Percentiles rank a stretch among this genome's conserved stretches.
phyloP scores from a whole-genome alignment of 2,113 vertebrate genomes.

The Athene cunicularia region DNA sequence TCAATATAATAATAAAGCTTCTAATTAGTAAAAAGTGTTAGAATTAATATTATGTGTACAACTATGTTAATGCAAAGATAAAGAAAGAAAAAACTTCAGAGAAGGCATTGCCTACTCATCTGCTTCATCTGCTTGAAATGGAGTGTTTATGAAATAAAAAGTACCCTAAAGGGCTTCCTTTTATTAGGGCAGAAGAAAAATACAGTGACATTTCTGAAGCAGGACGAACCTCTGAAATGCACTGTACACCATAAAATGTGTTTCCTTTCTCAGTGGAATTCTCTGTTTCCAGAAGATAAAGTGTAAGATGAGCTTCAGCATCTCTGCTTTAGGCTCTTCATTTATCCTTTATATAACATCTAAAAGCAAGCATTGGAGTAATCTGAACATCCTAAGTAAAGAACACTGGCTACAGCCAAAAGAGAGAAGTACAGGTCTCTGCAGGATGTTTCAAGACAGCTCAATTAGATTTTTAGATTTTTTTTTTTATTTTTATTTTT shows the following conservation, averaged over 20 bases:
- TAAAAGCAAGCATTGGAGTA: not conserved
- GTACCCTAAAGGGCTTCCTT: not conserved
- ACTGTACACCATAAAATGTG: not conserved
- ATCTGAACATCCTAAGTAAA: not conserved
- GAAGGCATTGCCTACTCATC: not conserved
- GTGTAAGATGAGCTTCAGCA: not conserved
- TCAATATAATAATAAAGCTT: not conserved
- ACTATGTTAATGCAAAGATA: not conserved
- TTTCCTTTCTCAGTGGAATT: not conserved
- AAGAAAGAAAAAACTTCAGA: not conserved
- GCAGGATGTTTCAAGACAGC: not conserved
- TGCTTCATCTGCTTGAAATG: not conserved
- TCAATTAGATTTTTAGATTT: not conserved
- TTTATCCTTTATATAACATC: not conserved
- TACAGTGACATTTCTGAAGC: not conserved
- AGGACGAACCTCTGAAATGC: not conserved
- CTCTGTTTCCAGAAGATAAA: not conserved
- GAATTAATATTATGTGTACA: not conserved
- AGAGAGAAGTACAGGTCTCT: not conserved
- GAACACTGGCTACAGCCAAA: not conserved
- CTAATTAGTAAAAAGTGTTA: not conserved
- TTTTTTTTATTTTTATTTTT: not conserved
- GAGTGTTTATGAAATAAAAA: not conserved
- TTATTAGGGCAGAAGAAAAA: not conserved
- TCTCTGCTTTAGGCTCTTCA: not conserved